Evolutionary conservation across 2,113 vertebrate species (phyloP), one percentile per base, ranked within the genome.

Genomic region (Callipepla californica): DNA sequence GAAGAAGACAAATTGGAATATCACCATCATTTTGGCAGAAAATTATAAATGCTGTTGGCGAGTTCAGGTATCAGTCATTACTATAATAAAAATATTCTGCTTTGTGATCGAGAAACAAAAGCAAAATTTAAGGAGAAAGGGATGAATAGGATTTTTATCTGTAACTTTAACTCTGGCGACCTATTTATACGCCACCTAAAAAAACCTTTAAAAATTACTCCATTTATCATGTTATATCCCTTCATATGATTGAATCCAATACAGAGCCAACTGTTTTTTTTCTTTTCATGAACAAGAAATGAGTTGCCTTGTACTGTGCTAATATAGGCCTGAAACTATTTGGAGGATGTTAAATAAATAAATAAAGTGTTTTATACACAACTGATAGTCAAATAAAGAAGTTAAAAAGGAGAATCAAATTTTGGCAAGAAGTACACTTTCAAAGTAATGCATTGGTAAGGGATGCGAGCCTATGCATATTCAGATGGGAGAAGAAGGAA

Each of bases 91-190:
- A 2, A 55, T 8, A 42, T 28, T 51, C 59, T 89, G n/a, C 32
- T 72, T 73, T 50, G 34, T 26, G 65, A 80, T 67, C 86, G 59
- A 85, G 78, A 92, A 95, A 90, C 18, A 87, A 91, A 92, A 76
- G 36, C 9, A 85, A 70, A 92, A 91, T 48, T 85, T 77, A 50
- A 87, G 59, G 70, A 74, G n/a, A 75, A 51, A 68, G 36, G 87
- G 79, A 79, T 34, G 0, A 75, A 25, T 47, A 4, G 8, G 40
- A 85, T 48, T 90, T 90, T 88, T 67, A 85, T 48, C 67, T 75
- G 0, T 13, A 90, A 48, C 59, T 83, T 92, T 62, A 73, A 74
- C 28, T 61, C 42, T 75, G 42, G 22, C 30, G 57, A 26, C 40
- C 21, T 53, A 44, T 13, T 57, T 13, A 57, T 1, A 79, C 62